Evolutionary conservation across 2,113 vertebrate genomes (phyloP), one percentile per base, ranked within the genome.

Genomic region (Pygoscelis adeliae): DNA sequence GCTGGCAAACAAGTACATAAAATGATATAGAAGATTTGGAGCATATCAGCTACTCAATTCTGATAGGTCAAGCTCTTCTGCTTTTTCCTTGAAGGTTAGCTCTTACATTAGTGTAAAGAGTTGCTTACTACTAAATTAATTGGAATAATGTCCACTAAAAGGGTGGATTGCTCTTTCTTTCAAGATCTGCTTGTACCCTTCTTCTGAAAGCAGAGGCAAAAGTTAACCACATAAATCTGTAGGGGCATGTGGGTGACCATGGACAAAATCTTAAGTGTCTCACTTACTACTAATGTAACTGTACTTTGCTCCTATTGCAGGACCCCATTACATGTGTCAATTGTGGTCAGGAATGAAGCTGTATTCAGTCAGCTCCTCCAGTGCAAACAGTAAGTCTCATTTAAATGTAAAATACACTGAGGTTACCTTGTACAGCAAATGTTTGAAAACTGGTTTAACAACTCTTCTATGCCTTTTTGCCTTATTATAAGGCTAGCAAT

Each of bases 291-390:
- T 63, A 21, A 66, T 26, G 23, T 66, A 26, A 21, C 29, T 80
- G n/a, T 73, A 8, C 49, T 38, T 46, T 70, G 59, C 42, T 90
- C 13, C 11, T 30, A 73, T 82, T 81, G 4, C 79, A 99, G 99
- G 97, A 99, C 99, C n/a, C 99, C 99, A 0, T 83, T 99, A 81
- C 99, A 99, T 25, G 97, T 99, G 94, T 99, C 99, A 20, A 98
- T 99, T 92, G 78, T 98, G 71, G 99, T 99, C 82, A 99, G 99
- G 90, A 99, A 99, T 5, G 99, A 99, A 73, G 98, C 98, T 2
- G 99, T 99, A 18, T 99, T 99, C 98, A 99, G 96, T 80, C 99
- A 99, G 94, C 99, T 99, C 29, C 99, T 99, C 36, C 99, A 99
- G 83, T 99, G 99, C 98, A 99, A 99, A 98, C 99, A 99, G 99